These are phyloP conservation scores for Mythimna loreyi DNA, from an alignment of 2,888 invertebrate species.

Conservation along the genomic window DNA sequence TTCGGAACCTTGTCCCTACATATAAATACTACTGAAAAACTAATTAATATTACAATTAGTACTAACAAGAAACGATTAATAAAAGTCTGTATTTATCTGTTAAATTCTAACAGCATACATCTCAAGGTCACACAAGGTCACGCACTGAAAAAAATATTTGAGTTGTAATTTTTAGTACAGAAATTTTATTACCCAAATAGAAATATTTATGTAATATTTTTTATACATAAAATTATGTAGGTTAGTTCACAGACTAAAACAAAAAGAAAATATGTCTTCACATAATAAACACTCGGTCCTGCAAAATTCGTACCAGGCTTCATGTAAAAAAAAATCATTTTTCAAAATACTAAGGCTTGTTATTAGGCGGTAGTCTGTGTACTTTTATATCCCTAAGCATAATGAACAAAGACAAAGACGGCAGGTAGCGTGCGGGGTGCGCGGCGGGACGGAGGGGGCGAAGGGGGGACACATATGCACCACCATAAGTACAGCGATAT, in stretches of 20 bases:
- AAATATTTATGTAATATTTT: too few species aligned
- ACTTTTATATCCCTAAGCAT: constrained; percentile 71
- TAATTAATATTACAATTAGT: constrained; percentile 4
- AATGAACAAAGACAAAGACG: constrained; percentile 84
- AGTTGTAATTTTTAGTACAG: not conserved
- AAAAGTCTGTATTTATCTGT: not conserved
- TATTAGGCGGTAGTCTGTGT: constrained; percentile 47
- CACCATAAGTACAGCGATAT: constrained; percentile 87
- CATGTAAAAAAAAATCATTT: constrained; percentile 1
- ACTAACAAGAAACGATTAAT: too few species aligned
- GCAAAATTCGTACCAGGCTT: not conserved
- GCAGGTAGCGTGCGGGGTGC: constrained; percentile 69
- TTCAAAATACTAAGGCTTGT: constrained; percentile 15
- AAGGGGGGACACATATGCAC: constrained; percentile 77
- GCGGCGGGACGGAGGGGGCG: constrained; percentile 40
- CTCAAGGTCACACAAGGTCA: constrained; percentile 35
- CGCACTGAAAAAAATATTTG: constrained; percentile 9
- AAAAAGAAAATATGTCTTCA: not conserved
- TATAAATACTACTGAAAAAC: constrained; percentile 34
- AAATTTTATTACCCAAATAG: not conserved
- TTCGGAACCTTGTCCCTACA: constrained; percentile 59
- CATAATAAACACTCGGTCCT: not conserved
- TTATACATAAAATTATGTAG: not conserved
- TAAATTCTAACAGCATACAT: not conserved
- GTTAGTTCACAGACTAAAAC: not conserved